These are phyloP conservation scores for Epinephelus moara DNA, from an alignment of 2,113 vertebrate species.

Conservation along the genomic window DNA sequence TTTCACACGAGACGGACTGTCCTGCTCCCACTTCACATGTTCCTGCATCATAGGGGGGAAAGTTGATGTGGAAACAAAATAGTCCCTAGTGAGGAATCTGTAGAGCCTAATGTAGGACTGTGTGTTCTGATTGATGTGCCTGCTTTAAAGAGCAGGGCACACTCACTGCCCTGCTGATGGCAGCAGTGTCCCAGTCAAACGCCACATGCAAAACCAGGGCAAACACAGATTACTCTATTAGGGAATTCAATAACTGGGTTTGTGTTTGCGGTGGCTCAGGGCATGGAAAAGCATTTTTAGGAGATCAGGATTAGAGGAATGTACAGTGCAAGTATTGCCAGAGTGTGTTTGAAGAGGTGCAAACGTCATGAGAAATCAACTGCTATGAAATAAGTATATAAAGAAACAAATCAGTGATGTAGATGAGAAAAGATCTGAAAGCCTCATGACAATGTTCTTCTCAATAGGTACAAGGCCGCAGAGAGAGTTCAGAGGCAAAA, in stretches of 20 bases:
- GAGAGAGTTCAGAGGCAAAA: background rate
- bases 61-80: slow-evolving; percentile 7
- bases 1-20: slow-evolving; percentile 8
- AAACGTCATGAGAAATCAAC: background rate
- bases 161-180: slow-evolving; percentile 49
- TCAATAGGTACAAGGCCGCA: background rate
- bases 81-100: slow-evolving; percentile 12
- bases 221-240: slow-evolving; percentile 55
- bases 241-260: slow-evolving; percentile 23
- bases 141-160: background rate
- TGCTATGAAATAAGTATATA: background rate
- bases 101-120: background rate
- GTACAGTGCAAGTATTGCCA: background rate
- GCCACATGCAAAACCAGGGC: slow-evolving; percentile 44
- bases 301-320: slow-evolving; percentile 4
- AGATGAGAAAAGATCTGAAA: background rate
- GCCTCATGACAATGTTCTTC: background rate
- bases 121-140: slow-evolving; percentile 21
- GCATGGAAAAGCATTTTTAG: slow-evolving; percentile 3
- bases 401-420: too few relatives aligned
- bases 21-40: slow-evolving; percentile 42
- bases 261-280: slow-evolving; percentile 9
- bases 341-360: too few relatives aligned
- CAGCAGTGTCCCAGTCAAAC: slow-evolving; percentile 40
- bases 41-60: background rate